Conservation (phyloP, 2,797 vertebrate genomes). For the Danio tinwini region DNA sequence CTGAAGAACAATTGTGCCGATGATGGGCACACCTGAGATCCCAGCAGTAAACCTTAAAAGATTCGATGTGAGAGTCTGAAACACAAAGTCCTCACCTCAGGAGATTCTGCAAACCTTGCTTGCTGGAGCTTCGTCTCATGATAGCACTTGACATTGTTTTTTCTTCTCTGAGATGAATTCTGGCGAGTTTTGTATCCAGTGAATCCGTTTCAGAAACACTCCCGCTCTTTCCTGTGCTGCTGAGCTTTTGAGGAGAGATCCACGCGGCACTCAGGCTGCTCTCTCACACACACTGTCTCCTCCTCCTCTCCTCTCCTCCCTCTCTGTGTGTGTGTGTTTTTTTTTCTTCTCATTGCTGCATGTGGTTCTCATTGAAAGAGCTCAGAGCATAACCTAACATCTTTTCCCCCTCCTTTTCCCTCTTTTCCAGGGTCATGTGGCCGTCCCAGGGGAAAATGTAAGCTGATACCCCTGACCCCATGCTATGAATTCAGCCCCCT, state of each 20-base stretch:
- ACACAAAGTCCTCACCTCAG: slow-evolving; percentile 80
- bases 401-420: slow-evolving; percentile 53
- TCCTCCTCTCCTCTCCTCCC: slow-evolving; percentile 48
- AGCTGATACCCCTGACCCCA: slow-evolving; percentile 65
- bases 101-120: slow-evolving; percentile 86
- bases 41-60: slow-evolving; percentile 14
- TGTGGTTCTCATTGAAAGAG: slow-evolving; percentile 83
- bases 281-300: slow-evolving; percentile 65
- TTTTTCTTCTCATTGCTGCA: slow-evolving; percentile 70
- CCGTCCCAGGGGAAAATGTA: slow-evolving; percentile 70
- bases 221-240: slow-evolving; percentile 35
- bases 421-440: slow-evolving; percentile 70
- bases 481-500: slow-evolving; percentile 56
- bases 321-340: slow-evolving; percentile 1
- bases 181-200: slow-evolving; percentile 65
- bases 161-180: slow-evolving; percentile 44
- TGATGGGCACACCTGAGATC: slow-evolving; percentile 19
- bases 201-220: slow-evolving; percentile 42
- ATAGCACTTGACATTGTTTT: slow-evolving; percentile 81
- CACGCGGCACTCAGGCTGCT: slow-evolving; percentile 62
- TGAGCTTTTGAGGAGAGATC: slow-evolving; percentile 71
- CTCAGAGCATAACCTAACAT: slow-evolving; percentile 72
- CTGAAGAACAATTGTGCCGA: not conserved
- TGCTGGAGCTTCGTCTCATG: slow-evolving; percentile 85
- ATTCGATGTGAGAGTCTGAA: not conserved